Conservation (phyloP, 2,113 vertebrate genomes). For the Dipodomys stephensi region DNA sequence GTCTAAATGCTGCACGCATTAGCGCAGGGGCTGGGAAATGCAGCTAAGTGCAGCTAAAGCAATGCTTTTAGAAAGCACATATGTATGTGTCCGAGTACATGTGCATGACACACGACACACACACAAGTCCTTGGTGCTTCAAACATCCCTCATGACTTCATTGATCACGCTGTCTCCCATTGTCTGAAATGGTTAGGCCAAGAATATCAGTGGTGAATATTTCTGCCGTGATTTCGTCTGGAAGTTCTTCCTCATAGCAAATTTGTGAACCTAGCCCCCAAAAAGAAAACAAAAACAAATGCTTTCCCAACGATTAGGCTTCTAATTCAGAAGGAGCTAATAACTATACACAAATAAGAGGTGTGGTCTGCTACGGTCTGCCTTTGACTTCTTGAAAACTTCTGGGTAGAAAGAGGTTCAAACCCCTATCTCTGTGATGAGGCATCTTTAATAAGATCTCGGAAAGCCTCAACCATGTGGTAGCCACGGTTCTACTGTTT, state of each 20-base stretch:
- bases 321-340: not conserved
- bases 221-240: constrained; percentile 90
- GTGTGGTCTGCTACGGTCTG: not conserved
- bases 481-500: not conserved
- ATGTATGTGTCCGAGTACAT: not conserved
- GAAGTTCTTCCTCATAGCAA: constrained; percentile 88
- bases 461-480: not conserved
- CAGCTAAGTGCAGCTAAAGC: not conserved
- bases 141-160: not conserved
- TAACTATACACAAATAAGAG: not conserved
- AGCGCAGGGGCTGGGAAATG: not conserved
- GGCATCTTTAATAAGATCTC: not conserved
- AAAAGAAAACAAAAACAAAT: constrained; percentile 29
- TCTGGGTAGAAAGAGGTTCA: not conserved
- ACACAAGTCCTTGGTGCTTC: constrained; percentile 2
- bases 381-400: not conserved
- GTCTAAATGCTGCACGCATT: not conserved
- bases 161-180: not conserved
- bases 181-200: constrained; percentile 85
- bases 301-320: not conserved
- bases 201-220: constrained; percentile 91
- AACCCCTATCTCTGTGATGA: not conserved
- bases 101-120: too few relatives aligned
- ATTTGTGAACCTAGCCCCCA: constrained; percentile 82
- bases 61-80: not conserved